Conservation (phyloP, 2,113 vertebrate species). For the Cnemophilus loriae region DNA sequence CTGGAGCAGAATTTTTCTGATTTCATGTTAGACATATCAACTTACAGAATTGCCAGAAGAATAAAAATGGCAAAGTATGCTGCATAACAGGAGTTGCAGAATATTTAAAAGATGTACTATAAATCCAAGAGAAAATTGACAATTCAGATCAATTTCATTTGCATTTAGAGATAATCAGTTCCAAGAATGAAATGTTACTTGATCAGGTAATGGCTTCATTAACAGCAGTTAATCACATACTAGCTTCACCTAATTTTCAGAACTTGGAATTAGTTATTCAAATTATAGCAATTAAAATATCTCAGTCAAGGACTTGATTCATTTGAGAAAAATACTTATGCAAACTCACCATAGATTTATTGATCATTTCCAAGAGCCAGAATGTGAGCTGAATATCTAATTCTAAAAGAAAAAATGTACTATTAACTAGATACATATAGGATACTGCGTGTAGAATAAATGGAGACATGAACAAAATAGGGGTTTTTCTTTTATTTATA, state of each 20-base stretch:
- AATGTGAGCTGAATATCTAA: constrained; percentile 18
- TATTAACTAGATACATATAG: not conserved
- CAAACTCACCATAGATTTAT: constrained; percentile 41
- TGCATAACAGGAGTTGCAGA: not conserved
- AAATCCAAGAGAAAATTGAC: constrained; percentile 22
- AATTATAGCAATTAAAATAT: constrained; percentile 75
- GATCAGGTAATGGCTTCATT: constrained; percentile 73
- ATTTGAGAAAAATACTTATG: constrained; percentile 51
- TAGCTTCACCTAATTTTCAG: constrained; percentile 67
- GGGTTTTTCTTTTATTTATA: not conserved
- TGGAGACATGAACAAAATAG: not conserved
- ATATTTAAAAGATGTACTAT: not conserved
- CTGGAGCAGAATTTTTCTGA: not conserved
- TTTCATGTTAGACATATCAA: not conserved
- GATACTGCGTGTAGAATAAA: not conserved
- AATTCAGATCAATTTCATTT: constrained; percentile 71
- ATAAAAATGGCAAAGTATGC: not conserved
- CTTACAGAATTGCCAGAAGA: not conserved
- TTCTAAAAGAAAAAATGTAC: not conserved
- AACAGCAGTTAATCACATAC: constrained; percentile 68
- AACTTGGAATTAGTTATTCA: constrained; percentile 73
- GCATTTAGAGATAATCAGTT: constrained; percentile 65
- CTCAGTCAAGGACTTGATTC: constrained; percentile 49
- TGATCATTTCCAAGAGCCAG: not conserved
- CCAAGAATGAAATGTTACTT: constrained; percentile 54